phyloP scores from a whole-genome alignment of 2,113 vertebrate species.

The Epinephelus cyanopodus region DNA sequence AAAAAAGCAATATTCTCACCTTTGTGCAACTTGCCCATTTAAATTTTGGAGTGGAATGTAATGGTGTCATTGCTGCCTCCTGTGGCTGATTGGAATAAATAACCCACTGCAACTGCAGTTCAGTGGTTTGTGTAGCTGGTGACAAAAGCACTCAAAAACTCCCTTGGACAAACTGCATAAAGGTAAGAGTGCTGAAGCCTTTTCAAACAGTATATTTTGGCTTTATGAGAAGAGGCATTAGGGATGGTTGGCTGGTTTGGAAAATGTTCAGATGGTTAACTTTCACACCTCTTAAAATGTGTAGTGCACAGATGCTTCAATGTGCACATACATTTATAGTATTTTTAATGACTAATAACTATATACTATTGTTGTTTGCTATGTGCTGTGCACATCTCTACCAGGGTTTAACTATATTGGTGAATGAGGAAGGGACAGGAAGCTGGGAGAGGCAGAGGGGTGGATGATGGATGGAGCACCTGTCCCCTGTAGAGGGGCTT shows the following conservation, averaged over 20 bases:
- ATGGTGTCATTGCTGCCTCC: neutral
- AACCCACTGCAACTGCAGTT: neutral
- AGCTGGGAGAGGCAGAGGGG: constrained; percentile 25
- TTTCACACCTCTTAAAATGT: neutral
- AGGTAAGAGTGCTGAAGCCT: neutral
- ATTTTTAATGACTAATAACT: neutral
- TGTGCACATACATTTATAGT: neutral
- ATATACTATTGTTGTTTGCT: neutral
- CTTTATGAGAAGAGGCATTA: no score
- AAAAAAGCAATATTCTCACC: neutral
- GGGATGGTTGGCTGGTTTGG: no score
- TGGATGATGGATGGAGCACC: constrained; percentile 79
- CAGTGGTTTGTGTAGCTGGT: neutral
- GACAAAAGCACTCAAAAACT: neutral
- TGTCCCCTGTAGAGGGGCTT: constrained; percentile 94
- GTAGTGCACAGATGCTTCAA: neutral
- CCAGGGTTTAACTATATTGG: neutral
- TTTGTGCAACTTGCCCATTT: neutral
- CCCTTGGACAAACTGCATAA: neutral
- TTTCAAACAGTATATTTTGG: neutral
- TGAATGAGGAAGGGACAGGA: neutral
- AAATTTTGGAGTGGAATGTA: neutral
- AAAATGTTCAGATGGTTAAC: neutral
- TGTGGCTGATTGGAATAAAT: neutral
- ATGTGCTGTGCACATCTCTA: neutral